Percentiles rank a stretch among this genome's conserved stretches.
Evolutionary conservation across 2,113 vertebrate species (phyloP).

Genomic region (Brachyhypopomus gauderio): DNA sequence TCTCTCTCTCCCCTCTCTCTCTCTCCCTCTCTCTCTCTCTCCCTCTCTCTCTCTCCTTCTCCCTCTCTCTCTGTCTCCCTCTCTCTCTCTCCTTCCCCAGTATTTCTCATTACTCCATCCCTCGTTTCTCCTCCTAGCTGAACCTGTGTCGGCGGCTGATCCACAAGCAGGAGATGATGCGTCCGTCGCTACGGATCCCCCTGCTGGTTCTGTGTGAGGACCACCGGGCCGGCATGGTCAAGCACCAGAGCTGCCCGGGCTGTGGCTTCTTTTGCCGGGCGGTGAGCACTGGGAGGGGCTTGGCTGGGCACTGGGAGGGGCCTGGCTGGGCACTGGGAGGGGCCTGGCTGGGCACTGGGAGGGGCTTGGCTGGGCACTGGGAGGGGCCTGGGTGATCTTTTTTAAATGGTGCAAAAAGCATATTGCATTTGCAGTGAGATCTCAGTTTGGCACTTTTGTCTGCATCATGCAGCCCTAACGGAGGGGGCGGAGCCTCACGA

Average conservation of each 20-base stretch:
- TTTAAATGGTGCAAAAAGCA: no score
- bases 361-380: no score
- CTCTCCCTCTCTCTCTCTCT: background rate
- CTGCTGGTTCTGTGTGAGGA: conserved; percentile 94
- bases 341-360: no score
- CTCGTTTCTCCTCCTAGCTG: conserved; percentile 73
- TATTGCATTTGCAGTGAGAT: no score
- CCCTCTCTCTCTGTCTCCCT: conserved; percentile 15
- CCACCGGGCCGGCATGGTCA: conserved; percentile 95
- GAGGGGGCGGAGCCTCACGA: conserved; percentile 29
- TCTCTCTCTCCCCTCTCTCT: background rate
- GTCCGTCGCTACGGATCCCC: conserved; percentile 90
- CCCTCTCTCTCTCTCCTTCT: conserved; percentile 8
- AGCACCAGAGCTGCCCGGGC: conserved; percentile 97
- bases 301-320: no score
- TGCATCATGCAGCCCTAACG: no score
- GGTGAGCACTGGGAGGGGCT: conserved; percentile 73
- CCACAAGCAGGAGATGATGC: conserved; percentile 95
- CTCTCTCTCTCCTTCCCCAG: background rate
- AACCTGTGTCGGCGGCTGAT: conserved; percentile 86
- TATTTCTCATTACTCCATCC: no score
- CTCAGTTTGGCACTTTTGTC: no score
- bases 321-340: no score
- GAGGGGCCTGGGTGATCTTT: no score
- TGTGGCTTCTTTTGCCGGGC: conserved; percentile 93